Conservation (phyloP, 2,888 invertebrate genomes). For the Nineta flava region DNA sequence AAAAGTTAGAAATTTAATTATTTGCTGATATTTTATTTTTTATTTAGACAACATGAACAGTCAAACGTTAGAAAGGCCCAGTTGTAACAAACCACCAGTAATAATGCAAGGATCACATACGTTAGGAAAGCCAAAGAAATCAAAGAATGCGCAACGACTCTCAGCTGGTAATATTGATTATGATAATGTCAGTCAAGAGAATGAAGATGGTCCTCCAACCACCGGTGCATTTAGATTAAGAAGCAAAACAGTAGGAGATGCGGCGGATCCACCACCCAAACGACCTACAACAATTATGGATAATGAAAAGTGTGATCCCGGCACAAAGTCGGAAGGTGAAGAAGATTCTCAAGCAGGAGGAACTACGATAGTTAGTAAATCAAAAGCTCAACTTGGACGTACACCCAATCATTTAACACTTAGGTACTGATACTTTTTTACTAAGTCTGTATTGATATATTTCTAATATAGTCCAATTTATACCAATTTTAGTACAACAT, state of each 20-base stretch:
- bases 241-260: conserved; percentile 84
- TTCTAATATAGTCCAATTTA: background rate
- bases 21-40: background rate
- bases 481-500: conserved; percentile 56
- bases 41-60: conserved; percentile 25
- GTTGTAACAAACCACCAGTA: conserved; percentile 17
- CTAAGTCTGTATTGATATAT: background rate
- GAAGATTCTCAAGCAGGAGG: conserved; percentile 56
- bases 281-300: conserved; percentile 29
- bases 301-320: conserved; percentile 46
- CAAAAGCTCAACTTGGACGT: conserved; percentile 56
- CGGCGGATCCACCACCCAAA: conserved; percentile 32
- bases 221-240: conserved; percentile 53
- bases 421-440: conserved; percentile 32
- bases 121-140: conserved; percentile 62
- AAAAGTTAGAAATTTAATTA: background rate
- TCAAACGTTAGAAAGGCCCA: conserved; percentile 44
- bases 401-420: conserved; percentile 87
- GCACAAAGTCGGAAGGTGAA: conserved; percentile 76
- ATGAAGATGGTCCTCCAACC: conserved; percentile 40
- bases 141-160: conserved; percentile 58
- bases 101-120: conserved; percentile 68
- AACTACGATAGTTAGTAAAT: conserved; percentile 31
- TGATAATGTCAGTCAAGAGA: conserved; percentile 64
- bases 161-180: conserved; percentile 76